phyloP scores from a whole-genome alignment of 2,113 vertebrate genomes.

The Seriola quinqueradiata region DNA sequence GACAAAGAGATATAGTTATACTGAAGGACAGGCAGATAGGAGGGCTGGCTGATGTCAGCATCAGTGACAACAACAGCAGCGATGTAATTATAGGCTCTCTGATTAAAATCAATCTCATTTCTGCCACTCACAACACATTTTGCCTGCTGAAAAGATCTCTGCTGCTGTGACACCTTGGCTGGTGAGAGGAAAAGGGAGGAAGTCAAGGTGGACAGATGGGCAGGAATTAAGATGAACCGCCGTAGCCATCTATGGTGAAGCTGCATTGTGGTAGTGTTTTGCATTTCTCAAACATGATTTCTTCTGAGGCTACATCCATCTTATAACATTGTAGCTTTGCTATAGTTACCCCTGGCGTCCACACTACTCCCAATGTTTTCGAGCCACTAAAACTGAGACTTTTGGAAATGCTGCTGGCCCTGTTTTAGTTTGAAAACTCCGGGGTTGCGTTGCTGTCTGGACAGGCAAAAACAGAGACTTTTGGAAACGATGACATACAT shows the following conservation, averaged over 20 bases:
- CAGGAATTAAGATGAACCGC: slow-evolving; percentile 7
- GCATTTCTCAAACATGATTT: slow-evolving; percentile 13
- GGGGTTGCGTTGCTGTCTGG: no score
- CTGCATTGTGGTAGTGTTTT: slow-evolving; percentile 10
- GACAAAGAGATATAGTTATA: slow-evolving; percentile 69
- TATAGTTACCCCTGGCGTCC: no score
- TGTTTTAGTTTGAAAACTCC: no score
- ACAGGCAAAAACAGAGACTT: no score
- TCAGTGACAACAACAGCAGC: slow-evolving; percentile 70
- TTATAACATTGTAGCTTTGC: no score
- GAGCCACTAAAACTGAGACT: no score
- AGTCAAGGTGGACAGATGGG: slow-evolving; percentile 49
- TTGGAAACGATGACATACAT: no score
- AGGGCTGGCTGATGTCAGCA: slow-evolving; percentile 70
- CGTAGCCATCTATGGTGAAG: slow-evolving; percentile 9
- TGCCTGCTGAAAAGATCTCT: slow-evolving; percentile 58
- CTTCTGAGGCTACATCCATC: no score
- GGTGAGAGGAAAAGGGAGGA: slow-evolving; percentile 23
- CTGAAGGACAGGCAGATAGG: slow-evolving; percentile 69
- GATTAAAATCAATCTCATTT: slow-evolving; percentile 82
- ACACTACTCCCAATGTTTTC: no score
- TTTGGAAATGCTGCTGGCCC: no score
- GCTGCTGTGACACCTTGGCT: slow-evolving; percentile 45
- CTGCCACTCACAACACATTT: slow-evolving; percentile 74
- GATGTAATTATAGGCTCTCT: slow-evolving; percentile 77